A percentile compares a stretch with the other conserved stretches of the same genome.
Conservation (phyloP, 2,113 vertebrate genomes). For the Percopsis transmontana region DNA sequence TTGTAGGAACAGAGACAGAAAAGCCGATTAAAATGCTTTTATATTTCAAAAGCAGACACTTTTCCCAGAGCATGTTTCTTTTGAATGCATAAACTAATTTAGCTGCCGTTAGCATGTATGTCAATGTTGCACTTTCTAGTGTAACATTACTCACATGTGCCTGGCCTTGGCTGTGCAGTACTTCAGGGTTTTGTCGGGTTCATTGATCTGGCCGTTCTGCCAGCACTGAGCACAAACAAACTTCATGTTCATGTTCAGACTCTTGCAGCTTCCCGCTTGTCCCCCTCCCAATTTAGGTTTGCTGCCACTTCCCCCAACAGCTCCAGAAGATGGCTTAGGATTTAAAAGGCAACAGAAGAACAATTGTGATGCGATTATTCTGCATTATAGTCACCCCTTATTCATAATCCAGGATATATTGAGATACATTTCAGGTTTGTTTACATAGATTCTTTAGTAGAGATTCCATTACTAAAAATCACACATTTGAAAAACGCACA, state of each 20-base stretch:
- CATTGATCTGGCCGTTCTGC: constrained; percentile 84
- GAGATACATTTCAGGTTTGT: too few relatives aligned
- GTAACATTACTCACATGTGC: constrained; percentile 79
- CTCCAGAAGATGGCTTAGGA: not conserved
- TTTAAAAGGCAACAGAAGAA: not conserved
- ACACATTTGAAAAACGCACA: too few relatives aligned
- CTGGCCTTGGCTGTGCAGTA: constrained; percentile 91
- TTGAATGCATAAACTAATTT: too few relatives aligned
- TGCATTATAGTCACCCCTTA: too few relatives aligned
- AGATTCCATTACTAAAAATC: too few relatives aligned
- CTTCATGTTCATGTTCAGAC: constrained; percentile 84
- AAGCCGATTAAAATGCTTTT: not conserved
- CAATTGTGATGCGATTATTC: not conserved
- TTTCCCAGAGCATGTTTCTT: too few relatives aligned
- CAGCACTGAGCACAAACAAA: constrained; percentile 92
- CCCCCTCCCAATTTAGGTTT: constrained; percentile 39
- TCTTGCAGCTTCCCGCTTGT: constrained; percentile 25
- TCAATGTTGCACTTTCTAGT: not conserved
- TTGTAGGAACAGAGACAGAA: not conserved
- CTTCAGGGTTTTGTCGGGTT: constrained; percentile 88
- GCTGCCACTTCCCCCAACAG: constrained; percentile 13
- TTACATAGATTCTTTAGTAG: too few relatives aligned
- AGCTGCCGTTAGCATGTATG: too few relatives aligned
- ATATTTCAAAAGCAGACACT: too few relatives aligned
- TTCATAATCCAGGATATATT: too few relatives aligned